Evolutionary conservation across 2,888 invertebrate species (phyloP).

Genomic region (Drosophila silvestris): DNA sequence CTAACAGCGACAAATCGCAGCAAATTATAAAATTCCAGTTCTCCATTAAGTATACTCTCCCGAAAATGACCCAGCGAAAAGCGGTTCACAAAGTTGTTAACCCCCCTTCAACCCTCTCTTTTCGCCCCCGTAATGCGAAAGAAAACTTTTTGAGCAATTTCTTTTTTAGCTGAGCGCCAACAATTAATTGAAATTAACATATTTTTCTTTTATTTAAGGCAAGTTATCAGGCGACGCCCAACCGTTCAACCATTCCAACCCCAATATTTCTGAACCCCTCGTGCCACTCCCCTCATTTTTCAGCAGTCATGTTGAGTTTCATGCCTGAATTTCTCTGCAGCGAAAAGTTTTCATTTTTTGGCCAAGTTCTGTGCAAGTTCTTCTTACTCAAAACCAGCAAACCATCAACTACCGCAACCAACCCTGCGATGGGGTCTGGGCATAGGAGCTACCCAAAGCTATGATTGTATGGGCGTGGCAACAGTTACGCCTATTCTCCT

Average conservation of each 20-base stretch:
- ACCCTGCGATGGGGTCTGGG: not conserved
- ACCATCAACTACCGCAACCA: not conserved
- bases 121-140: not conserved
- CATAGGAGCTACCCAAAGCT: not conserved
- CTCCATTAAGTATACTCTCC: not conserved
- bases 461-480: constrained; percentile 30
- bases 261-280: not conserved
- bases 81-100: constrained; percentile 12
- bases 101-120: not conserved
- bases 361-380: constrained; percentile 36
- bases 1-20: constrained; percentile 69
- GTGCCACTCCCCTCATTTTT: constrained; percentile 7
- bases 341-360: constrained; percentile 46
- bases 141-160: constrained; percentile 42
- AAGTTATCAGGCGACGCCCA: constrained; percentile 46
- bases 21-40: constrained; percentile 61
- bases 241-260: constrained; percentile 7
- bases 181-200: constrained; percentile 81
- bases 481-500: constrained; percentile 41
- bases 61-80: constrained; percentile 28
- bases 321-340: constrained; percentile 44
- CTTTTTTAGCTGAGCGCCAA: constrained; percentile 47
- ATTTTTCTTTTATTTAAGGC: constrained; percentile 73
- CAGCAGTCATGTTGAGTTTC: constrained; percentile 59
- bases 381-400: constrained; percentile 12